Evolutionary conservation across 2,888 invertebrate species (phyloP).

Genomic region (Polyploca ridens): DNA sequence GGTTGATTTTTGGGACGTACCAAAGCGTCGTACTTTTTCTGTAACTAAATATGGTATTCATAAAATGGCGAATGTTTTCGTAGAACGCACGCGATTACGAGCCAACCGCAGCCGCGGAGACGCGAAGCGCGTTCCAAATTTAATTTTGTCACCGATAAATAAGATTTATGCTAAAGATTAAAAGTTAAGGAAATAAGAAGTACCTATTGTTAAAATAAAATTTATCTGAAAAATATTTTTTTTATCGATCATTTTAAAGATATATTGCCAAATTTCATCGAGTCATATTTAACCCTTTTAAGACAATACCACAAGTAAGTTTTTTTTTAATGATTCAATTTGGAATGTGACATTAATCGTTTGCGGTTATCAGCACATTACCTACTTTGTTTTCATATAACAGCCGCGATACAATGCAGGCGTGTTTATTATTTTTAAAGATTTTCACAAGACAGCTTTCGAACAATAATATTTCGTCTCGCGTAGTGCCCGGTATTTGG

Average conservation of each 20-base stretch:
- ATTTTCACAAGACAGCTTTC: constrained; percentile 29
- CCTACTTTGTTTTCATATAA: neutral
- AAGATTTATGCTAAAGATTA: constrained; percentile 12
- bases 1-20: constrained; percentile 26
- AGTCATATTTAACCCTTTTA: no score
- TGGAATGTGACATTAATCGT: neutral
- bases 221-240: no score
- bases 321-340: neutral
- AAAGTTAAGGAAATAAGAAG: neutral
- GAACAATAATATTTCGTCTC: constrained; percentile 40
- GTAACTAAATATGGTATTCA: constrained; percentile 58
- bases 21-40: constrained; percentile 28
- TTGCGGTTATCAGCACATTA: neutral
- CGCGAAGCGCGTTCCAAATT: constrained; percentile 12
- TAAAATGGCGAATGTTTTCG: constrained; percentile 53
- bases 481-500: constrained; percentile 37
- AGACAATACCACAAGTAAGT: no score
- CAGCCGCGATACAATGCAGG: neutral
- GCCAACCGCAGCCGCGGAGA: constrained; percentile 23
- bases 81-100: constrained; percentile 37
- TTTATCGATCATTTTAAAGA: no score
- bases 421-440: constrained; percentile 16
- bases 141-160: constrained; percentile 12
- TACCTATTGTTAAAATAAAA: no score
- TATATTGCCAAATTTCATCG: no score